A percentile compares a stretch with the other conserved stretches of the same genome.
These are phyloP conservation scores for Petrocephalus schoutedeni DNA, from an alignment of 2,797 vertebrate genomes.

Conservation along the genomic window DNA sequence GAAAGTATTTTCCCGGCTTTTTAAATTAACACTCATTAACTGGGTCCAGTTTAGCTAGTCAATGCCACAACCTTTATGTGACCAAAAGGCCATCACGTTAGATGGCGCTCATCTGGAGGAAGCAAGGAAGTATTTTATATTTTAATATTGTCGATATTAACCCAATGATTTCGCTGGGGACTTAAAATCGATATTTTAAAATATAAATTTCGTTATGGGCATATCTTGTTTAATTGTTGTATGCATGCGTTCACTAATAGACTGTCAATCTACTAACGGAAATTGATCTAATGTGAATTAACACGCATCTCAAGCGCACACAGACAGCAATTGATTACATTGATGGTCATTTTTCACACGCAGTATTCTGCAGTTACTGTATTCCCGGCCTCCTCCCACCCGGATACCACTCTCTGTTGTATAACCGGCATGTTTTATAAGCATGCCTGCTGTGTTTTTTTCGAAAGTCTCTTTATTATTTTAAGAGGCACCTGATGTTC, in stretches of 20 bases:
- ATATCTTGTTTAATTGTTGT: neutral
- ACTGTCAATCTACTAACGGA: neutral
- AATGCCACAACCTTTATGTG: neutral
- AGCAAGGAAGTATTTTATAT: neutral
- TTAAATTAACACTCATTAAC: neutral
- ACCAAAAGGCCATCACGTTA: neutral
- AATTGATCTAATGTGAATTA: constrained; percentile 1
- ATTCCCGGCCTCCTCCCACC: too few species aligned
- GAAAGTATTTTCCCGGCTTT: neutral
- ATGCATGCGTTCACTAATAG: neutral
- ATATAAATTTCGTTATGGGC: neutral
- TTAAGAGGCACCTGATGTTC: neutral
- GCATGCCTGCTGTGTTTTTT: neutral
- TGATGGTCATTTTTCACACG: neutral
- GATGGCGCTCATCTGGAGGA: neutral
- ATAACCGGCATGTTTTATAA: constrained; percentile 10
- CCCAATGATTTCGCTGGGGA: neutral
- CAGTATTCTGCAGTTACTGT: neutral
- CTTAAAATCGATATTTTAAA: neutral
- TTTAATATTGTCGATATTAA: neutral
- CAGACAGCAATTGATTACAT: neutral
- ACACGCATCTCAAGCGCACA: neutral
- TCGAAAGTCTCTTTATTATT: neutral
- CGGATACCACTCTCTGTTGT: neutral
- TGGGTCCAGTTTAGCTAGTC: neutral